These are phyloP conservation scores for Eurosta solidaginis DNA, from an alignment of 1,140 invertebrate genomes.

Conservation along the genomic window DNA sequence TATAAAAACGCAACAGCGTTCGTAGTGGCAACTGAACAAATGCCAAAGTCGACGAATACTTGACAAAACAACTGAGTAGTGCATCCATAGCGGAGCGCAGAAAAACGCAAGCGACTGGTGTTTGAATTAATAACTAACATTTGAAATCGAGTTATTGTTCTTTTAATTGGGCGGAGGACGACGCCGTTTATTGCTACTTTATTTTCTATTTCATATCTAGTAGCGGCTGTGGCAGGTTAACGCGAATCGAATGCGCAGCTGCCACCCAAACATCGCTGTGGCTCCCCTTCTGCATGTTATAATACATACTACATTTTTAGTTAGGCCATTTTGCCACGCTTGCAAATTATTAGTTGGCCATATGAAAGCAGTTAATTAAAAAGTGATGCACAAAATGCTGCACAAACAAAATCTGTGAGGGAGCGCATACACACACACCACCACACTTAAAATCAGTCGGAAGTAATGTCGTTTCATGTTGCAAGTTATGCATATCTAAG, in stretches of 20 bases:
- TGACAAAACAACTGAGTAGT: background rate
- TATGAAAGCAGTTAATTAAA: conserved; percentile 31
- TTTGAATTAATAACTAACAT: conserved; percentile 21
- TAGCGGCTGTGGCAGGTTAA: background rate
- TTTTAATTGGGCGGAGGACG: background rate
- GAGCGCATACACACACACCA: too few species aligned
- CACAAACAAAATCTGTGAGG: too few species aligned
- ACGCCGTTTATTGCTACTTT: background rate
- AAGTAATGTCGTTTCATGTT: conserved; percentile 27
- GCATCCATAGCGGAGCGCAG: background rate
- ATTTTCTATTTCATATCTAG: background rate
- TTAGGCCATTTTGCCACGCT: background rate
- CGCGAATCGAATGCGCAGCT: background rate
- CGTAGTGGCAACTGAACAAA: background rate
- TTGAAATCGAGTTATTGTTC: background rate
- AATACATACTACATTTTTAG: background rate
- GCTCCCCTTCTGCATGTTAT: background rate
- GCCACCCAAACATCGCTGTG: background rate
- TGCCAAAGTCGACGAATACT: background rate
- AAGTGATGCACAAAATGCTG: too few species aligned
- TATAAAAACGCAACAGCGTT: background rate
- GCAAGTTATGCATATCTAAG: conserved; percentile 19
- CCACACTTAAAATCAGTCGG: too few species aligned
- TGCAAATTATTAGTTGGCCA: conserved; percentile 17
- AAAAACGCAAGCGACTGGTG: background rate